Conservation (phyloP, 2,113 vertebrate genomes). For the Albula glossodonta region DNA sequence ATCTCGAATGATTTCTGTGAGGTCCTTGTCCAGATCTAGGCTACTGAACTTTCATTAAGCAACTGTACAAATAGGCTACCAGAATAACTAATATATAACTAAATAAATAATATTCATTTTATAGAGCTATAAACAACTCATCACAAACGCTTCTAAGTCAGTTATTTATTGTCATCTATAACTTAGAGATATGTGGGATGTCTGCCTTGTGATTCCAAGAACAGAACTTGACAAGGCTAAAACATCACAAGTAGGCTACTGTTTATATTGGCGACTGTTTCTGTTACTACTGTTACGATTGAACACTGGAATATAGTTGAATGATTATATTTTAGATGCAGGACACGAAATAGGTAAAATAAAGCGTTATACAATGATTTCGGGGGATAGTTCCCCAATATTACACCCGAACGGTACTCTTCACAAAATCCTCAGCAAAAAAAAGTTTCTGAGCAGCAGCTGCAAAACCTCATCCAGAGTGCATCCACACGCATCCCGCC, state of each 20-base stretch:
- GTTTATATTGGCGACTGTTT: not conserved
- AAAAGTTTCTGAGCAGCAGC: not conserved
- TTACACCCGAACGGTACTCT: not conserved
- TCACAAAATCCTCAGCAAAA: not conserved
- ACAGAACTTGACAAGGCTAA: not conserved
- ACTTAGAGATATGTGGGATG: not conserved
- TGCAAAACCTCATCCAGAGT: not conserved
- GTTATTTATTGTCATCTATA: not conserved
- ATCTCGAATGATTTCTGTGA: too few relatives aligned
- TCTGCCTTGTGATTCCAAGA: not conserved
- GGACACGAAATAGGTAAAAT: too few relatives aligned
- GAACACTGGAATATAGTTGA: too few relatives aligned
- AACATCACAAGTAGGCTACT: not conserved
- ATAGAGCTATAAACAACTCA: not conserved
- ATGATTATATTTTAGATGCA: too few relatives aligned
- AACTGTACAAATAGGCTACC: too few relatives aligned
- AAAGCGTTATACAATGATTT: not conserved
- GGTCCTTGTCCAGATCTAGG: too few relatives aligned
- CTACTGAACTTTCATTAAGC: too few relatives aligned
- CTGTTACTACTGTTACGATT: too few relatives aligned
- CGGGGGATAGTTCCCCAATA: not conserved
- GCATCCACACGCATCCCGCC: constrained; percentile 38
- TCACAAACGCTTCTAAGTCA: not conserved
- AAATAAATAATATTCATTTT: not conserved
- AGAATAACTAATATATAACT: too few relatives aligned